Percentiles rank a stretch among this genome's conserved stretches.
These are phyloP conservation scores for Blennius ocellaris DNA, from an alignment of 2,113 vertebrate genomes.

Conservation along the genomic window DNA sequence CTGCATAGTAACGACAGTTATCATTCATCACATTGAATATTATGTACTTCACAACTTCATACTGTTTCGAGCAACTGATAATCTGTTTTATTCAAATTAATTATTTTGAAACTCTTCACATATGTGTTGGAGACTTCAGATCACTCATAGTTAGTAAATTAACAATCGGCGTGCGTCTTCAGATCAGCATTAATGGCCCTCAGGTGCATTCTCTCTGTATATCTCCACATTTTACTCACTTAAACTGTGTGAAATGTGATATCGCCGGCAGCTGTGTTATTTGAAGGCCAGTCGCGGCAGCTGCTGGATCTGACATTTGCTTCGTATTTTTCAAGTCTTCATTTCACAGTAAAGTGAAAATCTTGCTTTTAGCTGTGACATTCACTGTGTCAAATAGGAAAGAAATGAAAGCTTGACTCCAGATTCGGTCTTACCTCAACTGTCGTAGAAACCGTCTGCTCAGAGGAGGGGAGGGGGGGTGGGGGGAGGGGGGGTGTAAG, in stretches of 20 bases:
- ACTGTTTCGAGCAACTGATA: no score
- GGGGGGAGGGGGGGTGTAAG: not conserved
- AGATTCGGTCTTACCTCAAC: slow-evolving; percentile 24
- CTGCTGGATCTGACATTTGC: slow-evolving; percentile 55
- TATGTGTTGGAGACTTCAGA: no score
- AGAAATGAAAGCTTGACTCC: slow-evolving; percentile 45
- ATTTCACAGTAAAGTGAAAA: slow-evolving; percentile 71
- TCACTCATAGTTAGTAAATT: not conserved
- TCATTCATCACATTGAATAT: no score
- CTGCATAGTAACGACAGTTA: no score
- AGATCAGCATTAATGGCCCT: slow-evolving; percentile 24
- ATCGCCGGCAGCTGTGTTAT: slow-evolving; percentile 48
- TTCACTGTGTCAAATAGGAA: slow-evolving; percentile 54
- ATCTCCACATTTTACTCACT: slow-evolving; percentile 44
- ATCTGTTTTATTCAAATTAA: no score
- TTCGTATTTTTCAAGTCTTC: slow-evolving; percentile 57
- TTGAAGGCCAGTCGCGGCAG: slow-evolving; percentile 59
- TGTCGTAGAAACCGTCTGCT: slow-evolving; percentile 33
- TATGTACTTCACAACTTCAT: no score
- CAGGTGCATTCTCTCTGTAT: slow-evolving; percentile 24
- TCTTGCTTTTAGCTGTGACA: slow-evolving; percentile 60
- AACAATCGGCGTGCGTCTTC: slow-evolving; percentile 6
- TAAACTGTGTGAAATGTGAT: slow-evolving; percentile 36
- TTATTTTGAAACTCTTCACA: no score
- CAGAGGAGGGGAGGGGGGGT: not conserved